Base-by-base conservation (phyloP, 2,797 vertebrate genomes). In the Sebastolobus altivelis region DNA sequence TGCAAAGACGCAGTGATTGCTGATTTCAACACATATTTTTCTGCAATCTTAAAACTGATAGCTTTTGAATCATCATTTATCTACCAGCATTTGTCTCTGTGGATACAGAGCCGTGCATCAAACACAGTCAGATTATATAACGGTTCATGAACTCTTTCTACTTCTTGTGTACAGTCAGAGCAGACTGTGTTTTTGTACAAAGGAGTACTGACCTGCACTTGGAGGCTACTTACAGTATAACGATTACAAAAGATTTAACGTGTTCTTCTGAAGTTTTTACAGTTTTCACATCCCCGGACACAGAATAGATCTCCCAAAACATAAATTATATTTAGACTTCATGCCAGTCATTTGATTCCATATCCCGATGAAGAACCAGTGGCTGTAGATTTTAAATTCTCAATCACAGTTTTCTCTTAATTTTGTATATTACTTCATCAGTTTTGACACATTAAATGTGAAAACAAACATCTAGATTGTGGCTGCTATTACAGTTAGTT, bases 71-170 rank as follows among this genome's bases (percentile, higher is more conserved):
- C n/a, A 6, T 22, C 16, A 7, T 27, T 16, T 16, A 13, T 29
- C 14, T 18, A 55, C 22, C 22, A 56, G 22, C 54, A 25, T 55
- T 55, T 46, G 43, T n/a, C 33, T 56, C 38, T 73, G 27, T 55
- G 40, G 56, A 65, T 40, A 22, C 13, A n/a, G 43, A 77, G 20
- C 46, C 46, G 8, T 16, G 65, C 46, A 52, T 62, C 25, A 29
- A 62, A n/a, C 43, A 59, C 68, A 49, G 22, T 61, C 49, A 16
- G 54, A 33, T 87, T 83, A 79, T 20, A 14, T 87, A 87, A 87
- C 4, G 1, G 46, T 22, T 70, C 65, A 31, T 73, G 75, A 61
- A 59, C 70, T 72, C 60, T 55, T 22, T 72, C 61, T 61, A 1
- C 37, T 71, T 59, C 65, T 52, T 38, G 11, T 67, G 59, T 70